Percentiles rank a stretch among this genome's conserved stretches.
Conservation (phyloP, 2,797 vertebrate genomes). For the Pseudochirops cupreus region DNA sequence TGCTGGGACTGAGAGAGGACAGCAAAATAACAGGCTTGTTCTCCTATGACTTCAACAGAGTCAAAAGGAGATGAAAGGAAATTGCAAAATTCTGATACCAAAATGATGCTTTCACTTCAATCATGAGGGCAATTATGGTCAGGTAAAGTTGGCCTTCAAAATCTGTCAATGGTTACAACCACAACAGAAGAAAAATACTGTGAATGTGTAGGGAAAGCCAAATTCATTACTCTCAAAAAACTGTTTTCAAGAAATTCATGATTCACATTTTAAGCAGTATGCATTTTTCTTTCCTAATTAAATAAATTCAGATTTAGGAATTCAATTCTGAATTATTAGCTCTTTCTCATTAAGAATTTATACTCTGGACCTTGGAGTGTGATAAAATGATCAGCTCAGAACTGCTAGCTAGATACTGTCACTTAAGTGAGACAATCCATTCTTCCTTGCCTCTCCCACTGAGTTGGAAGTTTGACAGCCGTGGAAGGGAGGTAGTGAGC, state of each 20-base stretch:
- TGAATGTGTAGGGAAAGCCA: not conserved
- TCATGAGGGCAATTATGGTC: not conserved
- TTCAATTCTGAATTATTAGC: constrained; percentile 38
- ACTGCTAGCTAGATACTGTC: not conserved
- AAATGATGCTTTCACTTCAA: constrained; percentile 5
- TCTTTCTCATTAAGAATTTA: constrained; percentile 28
- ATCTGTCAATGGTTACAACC: constrained; percentile 18
- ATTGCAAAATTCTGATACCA: not conserved
- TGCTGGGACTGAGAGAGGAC: not conserved
- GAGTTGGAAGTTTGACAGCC: constrained; percentile 6
- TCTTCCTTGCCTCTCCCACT: not conserved
- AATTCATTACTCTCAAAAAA: not conserved
- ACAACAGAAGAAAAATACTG: not conserved
- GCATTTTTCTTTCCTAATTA: constrained; percentile 4
- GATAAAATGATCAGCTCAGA: constrained; percentile 6
- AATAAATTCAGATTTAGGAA: constrained; percentile 23
- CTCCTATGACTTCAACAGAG: not conserved
- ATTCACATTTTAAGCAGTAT: constrained; percentile 4
- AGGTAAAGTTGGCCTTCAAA: not conserved
- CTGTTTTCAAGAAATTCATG: not conserved
- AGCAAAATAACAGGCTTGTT: not conserved
- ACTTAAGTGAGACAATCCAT: not conserved
- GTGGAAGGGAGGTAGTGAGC: not conserved
- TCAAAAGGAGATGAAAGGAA: not conserved
- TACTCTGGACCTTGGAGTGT: not conserved